phyloP scores from a whole-genome alignment of 92 coral and sea anemone genomes.

The Nematostella vectensis region DNA sequence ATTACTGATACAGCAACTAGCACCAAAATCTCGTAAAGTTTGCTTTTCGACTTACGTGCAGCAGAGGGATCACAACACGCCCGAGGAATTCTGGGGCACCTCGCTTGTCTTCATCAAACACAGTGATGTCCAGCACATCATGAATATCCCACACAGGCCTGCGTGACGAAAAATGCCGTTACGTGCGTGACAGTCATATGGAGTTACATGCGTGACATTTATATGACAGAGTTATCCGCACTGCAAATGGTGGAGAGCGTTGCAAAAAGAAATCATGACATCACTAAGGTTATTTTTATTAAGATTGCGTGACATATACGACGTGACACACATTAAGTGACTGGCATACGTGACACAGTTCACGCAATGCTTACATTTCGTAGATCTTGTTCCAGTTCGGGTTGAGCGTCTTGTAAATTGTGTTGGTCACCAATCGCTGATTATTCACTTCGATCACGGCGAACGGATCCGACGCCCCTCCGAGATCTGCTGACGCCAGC shows the following conservation, averaged over 20 bases:
- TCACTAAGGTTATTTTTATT: too few relatives aligned
- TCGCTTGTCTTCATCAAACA: conserved; percentile 94
- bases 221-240: too few relatives aligned
- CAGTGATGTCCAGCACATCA: conserved; percentile 85
- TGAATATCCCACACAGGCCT: conserved; percentile 85
- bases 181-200: too few relatives aligned
- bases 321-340: too few relatives aligned
- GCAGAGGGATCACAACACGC: conserved; percentile 75
- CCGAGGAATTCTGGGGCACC: conserved; percentile 99
- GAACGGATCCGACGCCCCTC: conserved; percentile 94
- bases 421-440: conserved; percentile 75
- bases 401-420: conserved; percentile 92
- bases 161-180: too few relatives aligned
- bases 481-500: conserved; percentile 93
- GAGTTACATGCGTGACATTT: too few relatives aligned
- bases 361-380: conserved; percentile 98
- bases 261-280: too few relatives aligned
- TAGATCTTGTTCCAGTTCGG: conserved; percentile 94
- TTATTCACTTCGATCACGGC: conserved; percentile 85
- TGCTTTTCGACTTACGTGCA: conserved; percentile 87
- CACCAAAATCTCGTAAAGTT: too few relatives aligned
- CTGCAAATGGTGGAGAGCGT: too few relatives aligned
- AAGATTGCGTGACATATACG: too few relatives aligned
- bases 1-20: too few relatives aligned
- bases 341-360: too few relatives aligned